Base-by-base conservation (phyloP, 2,797 vertebrate genomes). In the Helostoma temminkii region DNA sequence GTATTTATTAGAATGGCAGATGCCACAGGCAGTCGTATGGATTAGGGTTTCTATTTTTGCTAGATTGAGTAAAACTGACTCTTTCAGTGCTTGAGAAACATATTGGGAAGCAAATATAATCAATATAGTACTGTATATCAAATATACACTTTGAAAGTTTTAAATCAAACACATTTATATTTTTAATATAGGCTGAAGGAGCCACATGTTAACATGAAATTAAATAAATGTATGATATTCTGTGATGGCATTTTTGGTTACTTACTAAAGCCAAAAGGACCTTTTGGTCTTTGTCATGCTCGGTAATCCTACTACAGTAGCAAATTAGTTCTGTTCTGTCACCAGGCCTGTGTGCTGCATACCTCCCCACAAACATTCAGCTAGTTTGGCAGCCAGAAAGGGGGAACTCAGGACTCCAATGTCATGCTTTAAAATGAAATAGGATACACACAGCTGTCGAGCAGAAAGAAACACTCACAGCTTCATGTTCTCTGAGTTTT, bases 371-470 rank as follows among this genome's bases (percentile, higher is more conserved):
- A 76, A 83, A 84, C 76, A 85, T 9, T 71, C 71, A 72, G 78
- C 70, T 71, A 70, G 71, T 81, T 83, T 90, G 88, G 89, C 88
- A 89, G 79, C 58, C 61, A 64, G 46, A 54, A 63, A n/a, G 6
- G 77, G 73, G 78, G 73, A 86, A 86, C 80, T 82, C 77, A 50
- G 83, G 75, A 80, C 73, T 68, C 72, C 60, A 74, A 70, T 73
- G 82, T 89, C 84, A 78, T 65, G 79, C 83, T 92, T 91, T 88
- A 92, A 92, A 91, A 91, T 90, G 92, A 91, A 93, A 93, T 70
- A 74, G 68, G 91, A 93, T 82, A 79, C 87, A 66, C 63, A 76
- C 85, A 89, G 83, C 89, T 93, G 90, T 84, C 75, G 58, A 76
- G 68, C 48, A 28, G 64, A 80, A 37, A 78, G 80, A 84, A 91